Evolutionary conservation across 23 tunicate genomes (phyloP).

Genomic region (Ascidia mentula): DNA sequence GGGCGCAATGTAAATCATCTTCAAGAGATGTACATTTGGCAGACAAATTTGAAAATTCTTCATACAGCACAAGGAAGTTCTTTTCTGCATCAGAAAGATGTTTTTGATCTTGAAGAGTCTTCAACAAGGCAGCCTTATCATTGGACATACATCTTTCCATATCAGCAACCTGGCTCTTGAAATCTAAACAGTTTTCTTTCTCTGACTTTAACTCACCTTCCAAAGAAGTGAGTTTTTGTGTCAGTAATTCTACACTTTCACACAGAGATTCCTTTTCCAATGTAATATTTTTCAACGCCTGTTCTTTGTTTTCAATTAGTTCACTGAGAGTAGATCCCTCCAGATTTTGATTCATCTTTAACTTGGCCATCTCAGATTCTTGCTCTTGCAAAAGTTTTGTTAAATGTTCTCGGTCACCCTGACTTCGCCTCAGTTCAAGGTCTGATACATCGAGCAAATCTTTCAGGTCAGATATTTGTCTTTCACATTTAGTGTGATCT

Average conservation of each 20-base stretch:
- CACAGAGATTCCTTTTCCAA: neutral
- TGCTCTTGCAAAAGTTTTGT: neutral
- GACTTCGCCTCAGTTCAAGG: neutral
- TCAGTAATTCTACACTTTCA: neutral
- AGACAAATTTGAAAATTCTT: conserved; percentile 8
- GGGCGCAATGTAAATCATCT: neutral
- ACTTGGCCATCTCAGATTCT: neutral
- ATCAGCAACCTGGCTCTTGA: conserved; percentile 18
- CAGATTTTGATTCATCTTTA: neutral
- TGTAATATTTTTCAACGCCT: neutral
- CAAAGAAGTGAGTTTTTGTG: neutral
- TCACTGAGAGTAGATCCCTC: neutral
- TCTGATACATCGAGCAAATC: conserved; percentile 13
- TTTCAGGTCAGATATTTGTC: conserved; percentile 11
- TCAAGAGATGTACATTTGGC: neutral
- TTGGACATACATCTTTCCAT: conserved; percentile 10
- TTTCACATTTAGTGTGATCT: neutral
- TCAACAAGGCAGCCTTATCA: conserved; percentile 13
- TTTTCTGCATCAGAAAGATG: conserved; percentile 41
- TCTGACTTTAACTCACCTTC: neutral
- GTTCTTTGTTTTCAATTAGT: neutral
- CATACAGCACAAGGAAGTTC: conserved; percentile 33
- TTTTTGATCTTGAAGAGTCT: conserved; percentile 23
- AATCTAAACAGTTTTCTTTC: neutral
- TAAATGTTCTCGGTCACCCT: neutral